Evolutionary conservation across 2,888 invertebrate species (phyloP).

Genomic region (Eupsilia transversa): DNA sequence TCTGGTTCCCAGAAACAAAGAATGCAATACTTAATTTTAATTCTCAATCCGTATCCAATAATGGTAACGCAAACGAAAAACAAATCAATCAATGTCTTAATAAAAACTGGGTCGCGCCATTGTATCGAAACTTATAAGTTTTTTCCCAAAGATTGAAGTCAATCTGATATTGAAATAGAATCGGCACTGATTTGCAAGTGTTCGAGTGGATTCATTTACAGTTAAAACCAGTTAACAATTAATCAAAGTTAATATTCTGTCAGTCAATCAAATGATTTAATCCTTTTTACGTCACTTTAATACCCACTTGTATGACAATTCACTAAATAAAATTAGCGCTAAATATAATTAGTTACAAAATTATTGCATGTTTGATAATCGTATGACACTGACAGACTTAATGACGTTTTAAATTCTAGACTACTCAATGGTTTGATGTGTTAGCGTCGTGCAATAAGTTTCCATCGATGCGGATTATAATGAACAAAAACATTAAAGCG

Average conservation of each 20-base stretch:
- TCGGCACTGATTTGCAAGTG: slow-evolving; percentile 52
- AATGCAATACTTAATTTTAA: slow-evolving; percentile 28
- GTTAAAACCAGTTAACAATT: slow-evolving; percentile 51
- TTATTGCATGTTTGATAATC: neutral
- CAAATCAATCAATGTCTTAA: slow-evolving; percentile 59
- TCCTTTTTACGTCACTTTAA: slow-evolving; percentile 11
- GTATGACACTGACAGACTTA: neutral
- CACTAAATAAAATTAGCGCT: neutral
- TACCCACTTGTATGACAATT: neutral
- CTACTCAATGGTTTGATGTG: neutral
- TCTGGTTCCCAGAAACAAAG: slow-evolving; percentile 34
- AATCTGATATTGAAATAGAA: slow-evolving; percentile 65
- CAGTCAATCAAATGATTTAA: slow-evolving; percentile 33
- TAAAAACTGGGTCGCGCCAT: slow-evolving; percentile 57
- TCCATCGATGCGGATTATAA: neutral
- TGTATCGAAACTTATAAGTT: slow-evolving; percentile 50
- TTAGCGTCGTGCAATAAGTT: neutral
- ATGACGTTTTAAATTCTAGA: neutral
- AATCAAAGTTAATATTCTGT: slow-evolving; percentile 12
- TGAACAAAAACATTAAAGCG: slow-evolving; percentile 5
- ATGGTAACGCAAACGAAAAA: slow-evolving; percentile 31
- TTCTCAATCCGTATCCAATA: slow-evolving; percentile 38
- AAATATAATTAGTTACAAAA: neutral
- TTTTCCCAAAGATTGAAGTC: slow-evolving; percentile 45
- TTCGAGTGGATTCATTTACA: slow-evolving; percentile 50